Evolutionary conservation across 2,797 vertebrate genomes (phyloP), one percentile per base, ranked within the genome.

Genomic region (Pelochelys cantorii): DNA sequence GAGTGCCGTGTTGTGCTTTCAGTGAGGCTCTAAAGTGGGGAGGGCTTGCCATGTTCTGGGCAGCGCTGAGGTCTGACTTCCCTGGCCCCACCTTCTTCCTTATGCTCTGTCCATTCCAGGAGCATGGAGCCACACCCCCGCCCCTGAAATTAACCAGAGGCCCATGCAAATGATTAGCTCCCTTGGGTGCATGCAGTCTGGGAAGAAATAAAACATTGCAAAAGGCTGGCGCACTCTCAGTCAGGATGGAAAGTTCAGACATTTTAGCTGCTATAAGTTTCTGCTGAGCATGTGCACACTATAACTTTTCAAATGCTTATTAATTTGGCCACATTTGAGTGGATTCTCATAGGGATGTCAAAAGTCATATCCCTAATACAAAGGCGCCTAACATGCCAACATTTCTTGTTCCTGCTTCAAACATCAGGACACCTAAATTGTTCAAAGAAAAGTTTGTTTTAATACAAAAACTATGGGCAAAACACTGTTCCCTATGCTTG

Each of bases 371-470:
- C 65, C 65, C 18, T 34, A 20, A 68, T 18, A 34, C 17, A 68
- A 34, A 68, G 17, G 18, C 60, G 15, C 29, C 14, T 27, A 15
- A 48, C 6, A 62, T 31, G 29, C 1, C 1, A 34, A 83, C 42
- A 82, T 84, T 93, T 82, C 83, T 87, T 81, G 87, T 85, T n/a
- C 25, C 89, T 83, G 85, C 17, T 87, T 71, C 81, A 85, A 65
- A 25, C 14, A 79, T 11, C 29, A 90, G 48, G 71, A 37, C 83
- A 59, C 5, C 93, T 90, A 34, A 90, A 31, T 84, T 37, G 85
- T 54, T 91, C 27, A 91, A 88, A 94, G 48, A 92, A 93, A 88
- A 84, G 14, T 85, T 37, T 55, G 82, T 87, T 68, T 80, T 60
- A 25, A 34, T 55, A 60, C 13, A 42, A n/a, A 22, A 65, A 94